A percentile compares a stretch with the other conserved stretches of the same genome.
Evolutionary conservation across 2,888 invertebrate genomes (phyloP).

Genomic region (Cerastis leucographa): DNA sequence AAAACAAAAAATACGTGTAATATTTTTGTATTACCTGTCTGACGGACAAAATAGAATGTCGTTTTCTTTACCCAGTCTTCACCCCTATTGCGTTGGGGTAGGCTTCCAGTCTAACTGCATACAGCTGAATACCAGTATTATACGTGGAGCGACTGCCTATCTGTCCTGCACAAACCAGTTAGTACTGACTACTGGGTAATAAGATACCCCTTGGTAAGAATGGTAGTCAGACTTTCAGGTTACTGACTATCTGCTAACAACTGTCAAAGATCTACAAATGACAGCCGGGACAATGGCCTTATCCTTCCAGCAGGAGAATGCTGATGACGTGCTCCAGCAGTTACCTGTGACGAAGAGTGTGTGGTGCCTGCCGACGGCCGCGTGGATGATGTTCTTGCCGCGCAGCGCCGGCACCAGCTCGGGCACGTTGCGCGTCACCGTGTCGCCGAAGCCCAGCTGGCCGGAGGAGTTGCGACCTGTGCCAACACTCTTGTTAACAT

Average conservation of each 20-base stretch:
- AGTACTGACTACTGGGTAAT: neutral
- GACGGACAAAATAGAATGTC: too few relatives aligned
- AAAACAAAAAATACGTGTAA: too few relatives aligned
- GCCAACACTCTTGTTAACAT: neutral
- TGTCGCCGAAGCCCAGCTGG: conserved; percentile 96
- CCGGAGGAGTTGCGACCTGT: conserved; percentile 94
- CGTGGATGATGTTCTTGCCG: conserved; percentile 95
- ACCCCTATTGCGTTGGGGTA: too few relatives aligned
- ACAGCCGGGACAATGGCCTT: neutral
- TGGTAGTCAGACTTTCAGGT: neutral
- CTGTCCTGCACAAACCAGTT: neutral
- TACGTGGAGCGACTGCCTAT: neutral
- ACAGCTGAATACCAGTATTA: neutral
- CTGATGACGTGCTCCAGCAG: too few relatives aligned
- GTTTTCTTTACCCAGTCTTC: too few relatives aligned
- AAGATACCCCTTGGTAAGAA: neutral
- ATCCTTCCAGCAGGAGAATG: too few relatives aligned
- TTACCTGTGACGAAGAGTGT: conserved; percentile 95
- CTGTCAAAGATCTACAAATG: neutral
- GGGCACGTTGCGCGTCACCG: conserved; percentile 93
- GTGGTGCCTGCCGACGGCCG: conserved; percentile 96
- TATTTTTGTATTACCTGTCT: too few relatives aligned
- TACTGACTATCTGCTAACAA: neutral
- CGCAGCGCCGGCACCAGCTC: conserved; percentile 94
- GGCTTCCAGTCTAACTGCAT: too few relatives aligned